Base-by-base conservation (phyloP, 2,888 invertebrate species). In the Hipparchia semele region DNA sequence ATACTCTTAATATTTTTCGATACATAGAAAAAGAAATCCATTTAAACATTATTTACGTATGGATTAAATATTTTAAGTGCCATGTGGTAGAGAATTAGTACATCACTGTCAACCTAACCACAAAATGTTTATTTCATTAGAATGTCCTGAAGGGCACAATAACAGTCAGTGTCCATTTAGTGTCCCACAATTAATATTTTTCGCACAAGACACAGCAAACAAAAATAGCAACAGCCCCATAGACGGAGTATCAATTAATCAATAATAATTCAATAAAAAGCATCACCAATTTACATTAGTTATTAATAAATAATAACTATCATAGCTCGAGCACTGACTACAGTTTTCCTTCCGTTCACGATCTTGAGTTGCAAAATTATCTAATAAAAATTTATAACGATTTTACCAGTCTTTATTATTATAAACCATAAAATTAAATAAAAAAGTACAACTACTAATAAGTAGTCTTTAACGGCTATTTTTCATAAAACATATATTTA, bases 331-430 rank as follows among this genome's bases (percentile, higher is more conserved):
- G 39, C 39, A 39, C 39, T 39, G 39, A 39, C 39, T 39, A 39
- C 39, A 39, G 2, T 39, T 39, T 39, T 5, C 39, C 5, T 39
- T 39, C 39, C 39, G 39, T 39, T 39, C 39, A 4, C 39, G 5
- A 39, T 39, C 39, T 2, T 39, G 39, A 39, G 53, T 53, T 8
- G 33, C 54, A 39, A 66, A 54, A 54, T 12, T 39, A 6, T 33
- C 5, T 39, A 39, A 64, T 33, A 68, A 60, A 65, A 72, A 51
- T 75, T 76, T 74, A 75, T 76, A 70, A 73, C 75, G 82, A 79
- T 81, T 76, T 82, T 79, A 82, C 82, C 85, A 87, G 86, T 86
- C 87, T 39, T 4, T 23, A 23, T 23, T 23, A 23, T 23, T 23
- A 23, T 23, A 23, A 23, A 76, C 74, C 72, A 77, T 65, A 70